Percentiles rank a stretch among this genome's conserved stretches.
These are phyloP conservation scores for Megamerina dolium DNA, from an alignment of 2,888 invertebrate genomes.

Conservation along the genomic window DNA sequence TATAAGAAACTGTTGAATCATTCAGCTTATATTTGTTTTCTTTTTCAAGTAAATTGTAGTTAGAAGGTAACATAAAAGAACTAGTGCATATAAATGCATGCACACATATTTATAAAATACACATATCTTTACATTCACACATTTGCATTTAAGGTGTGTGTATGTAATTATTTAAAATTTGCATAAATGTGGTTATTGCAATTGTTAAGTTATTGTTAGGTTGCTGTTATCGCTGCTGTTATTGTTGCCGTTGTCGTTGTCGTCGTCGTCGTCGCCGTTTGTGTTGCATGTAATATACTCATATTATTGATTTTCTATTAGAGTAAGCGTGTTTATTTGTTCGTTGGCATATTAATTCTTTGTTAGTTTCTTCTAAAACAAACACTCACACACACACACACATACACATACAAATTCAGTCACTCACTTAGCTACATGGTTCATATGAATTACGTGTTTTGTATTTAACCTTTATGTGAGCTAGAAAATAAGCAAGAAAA, in stretches of 20 bases:
- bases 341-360: no score
- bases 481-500: no score
- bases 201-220: constrained; percentile 3
- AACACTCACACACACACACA: neutral
- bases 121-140: neutral
- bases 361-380: no score
- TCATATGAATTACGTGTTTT: neutral
- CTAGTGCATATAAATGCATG: constrained; percentile 1
- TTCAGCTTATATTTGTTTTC: no score
- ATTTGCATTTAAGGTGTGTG: neutral
- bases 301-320: neutral
- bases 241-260: constrained; percentile 4
- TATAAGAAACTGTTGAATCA: no score
- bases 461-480: no score
- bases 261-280: neutral
- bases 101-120: neutral
- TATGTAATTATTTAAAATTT: neutral
- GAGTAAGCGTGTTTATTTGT: no score
- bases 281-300: neutral
- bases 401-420: neutral
- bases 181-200: constrained; percentile 2
- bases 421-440: neutral
- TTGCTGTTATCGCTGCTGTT: constrained; percentile 3
- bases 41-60: no score
- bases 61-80: no score